Evolutionary conservation across 2,113 vertebrate species (phyloP).

Genomic region (Sporophila hypoxantha): DNA sequence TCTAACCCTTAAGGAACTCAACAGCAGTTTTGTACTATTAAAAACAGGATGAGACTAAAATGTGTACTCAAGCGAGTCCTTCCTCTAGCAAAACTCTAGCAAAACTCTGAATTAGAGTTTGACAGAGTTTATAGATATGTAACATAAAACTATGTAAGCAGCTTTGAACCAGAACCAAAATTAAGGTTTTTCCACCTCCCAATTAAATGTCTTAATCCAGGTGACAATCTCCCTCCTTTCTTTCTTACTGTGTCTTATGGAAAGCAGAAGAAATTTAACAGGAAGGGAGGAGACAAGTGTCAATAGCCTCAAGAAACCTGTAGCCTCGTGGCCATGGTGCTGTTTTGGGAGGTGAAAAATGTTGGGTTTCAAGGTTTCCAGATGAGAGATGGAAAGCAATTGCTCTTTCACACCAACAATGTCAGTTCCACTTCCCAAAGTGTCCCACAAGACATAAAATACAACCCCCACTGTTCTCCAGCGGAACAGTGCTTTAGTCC

Average conservation of each 20-base stretch:
- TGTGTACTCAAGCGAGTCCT: not conserved
- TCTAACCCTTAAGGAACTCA: not conserved
- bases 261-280: not conserved
- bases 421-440: not conserved
- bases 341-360: not conserved
- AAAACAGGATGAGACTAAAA: conserved; percentile 22
- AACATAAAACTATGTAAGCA: not conserved
- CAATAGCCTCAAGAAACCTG: not conserved
- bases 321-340: not conserved
- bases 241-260: not conserved
- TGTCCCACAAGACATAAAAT: not conserved
- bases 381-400: not conserved
- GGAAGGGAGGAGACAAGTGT: conserved; percentile 8
- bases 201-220: not conserved
- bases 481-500: not conserved
- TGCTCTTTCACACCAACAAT: not conserved
- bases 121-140: not conserved
- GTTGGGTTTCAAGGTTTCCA: not conserved
- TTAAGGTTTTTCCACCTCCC: not conserved
- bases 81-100: not conserved
- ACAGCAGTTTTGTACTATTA: not conserved
- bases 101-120: not conserved
- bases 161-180: not conserved
- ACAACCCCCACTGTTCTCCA: not conserved
- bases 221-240: not conserved